Evolutionary conservation across 2,797 vertebrate species (phyloP).

Genomic region (Micropoecilia bifurca): DNA sequence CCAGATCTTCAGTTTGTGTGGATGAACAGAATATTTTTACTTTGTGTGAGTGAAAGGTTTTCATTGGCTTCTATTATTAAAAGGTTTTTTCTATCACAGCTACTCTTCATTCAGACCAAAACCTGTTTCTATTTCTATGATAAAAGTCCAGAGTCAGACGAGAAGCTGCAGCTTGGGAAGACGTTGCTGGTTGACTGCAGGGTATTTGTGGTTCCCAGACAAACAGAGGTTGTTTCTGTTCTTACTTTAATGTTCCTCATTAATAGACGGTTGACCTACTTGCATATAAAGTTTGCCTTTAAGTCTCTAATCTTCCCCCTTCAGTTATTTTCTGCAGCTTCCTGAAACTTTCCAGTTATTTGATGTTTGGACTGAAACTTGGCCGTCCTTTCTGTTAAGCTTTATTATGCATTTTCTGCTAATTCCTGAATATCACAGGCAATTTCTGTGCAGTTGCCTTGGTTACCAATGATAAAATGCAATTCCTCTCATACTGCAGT

Average conservation of each 20-base stretch:
- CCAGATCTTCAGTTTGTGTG: too few relatives aligned
- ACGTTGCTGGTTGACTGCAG: background rate
- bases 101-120: background rate
- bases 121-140: background rate
- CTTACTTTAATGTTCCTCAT: background rate
- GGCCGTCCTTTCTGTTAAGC: background rate
- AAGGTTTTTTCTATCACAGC: background rate
- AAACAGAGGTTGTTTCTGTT: background rate
- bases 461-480: background rate
- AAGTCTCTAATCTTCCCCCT: slow-evolving; percentile 7
- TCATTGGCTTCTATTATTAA: background rate
- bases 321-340: slow-evolving; percentile 5
- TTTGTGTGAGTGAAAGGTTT: too few relatives aligned
- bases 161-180: background rate
- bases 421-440: too few relatives aligned
- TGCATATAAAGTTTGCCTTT: background rate
- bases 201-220: too few relatives aligned
- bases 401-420: background rate
- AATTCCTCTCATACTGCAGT: too few relatives aligned
- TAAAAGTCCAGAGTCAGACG: background rate
- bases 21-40: too few relatives aligned
- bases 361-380: background rate
- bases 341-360: slow-evolving; percentile 4
- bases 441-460: background rate
- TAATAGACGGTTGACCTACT: background rate